Conservation (phyloP, 2,797 vertebrate species). For the Pygocentrus nattereri region DNA sequence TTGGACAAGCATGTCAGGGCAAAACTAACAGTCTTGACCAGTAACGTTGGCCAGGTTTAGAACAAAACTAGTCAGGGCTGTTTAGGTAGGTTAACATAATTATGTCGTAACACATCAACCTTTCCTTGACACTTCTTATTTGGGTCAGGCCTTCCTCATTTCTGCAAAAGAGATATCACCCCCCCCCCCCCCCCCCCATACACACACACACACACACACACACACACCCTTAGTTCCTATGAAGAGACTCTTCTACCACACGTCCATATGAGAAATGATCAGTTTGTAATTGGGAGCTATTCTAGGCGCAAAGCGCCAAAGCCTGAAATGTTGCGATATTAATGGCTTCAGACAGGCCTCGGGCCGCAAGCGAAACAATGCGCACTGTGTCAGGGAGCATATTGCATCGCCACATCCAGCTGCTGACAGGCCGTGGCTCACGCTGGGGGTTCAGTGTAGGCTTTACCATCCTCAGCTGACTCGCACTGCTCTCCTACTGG, state of each 20-base stretch:
- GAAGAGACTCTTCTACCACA: conserved; percentile 54
- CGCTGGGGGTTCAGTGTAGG: conserved; percentile 55
- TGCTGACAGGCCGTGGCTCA: conserved; percentile 78
- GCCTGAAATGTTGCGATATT: conserved; percentile 74
- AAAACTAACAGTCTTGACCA: neutral
- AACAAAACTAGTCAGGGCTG: neutral
- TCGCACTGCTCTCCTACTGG: conserved; percentile 59
- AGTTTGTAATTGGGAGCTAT: conserved; percentile 72
- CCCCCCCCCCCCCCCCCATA: neutral
- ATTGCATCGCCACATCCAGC: conserved; percentile 80
- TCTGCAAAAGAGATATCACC: neutral
- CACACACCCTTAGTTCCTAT: neutral
- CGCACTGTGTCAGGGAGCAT: conserved; percentile 80
- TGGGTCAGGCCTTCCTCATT: conserved; percentile 16
- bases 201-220: too few relatives aligned
- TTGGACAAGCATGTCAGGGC: neutral
- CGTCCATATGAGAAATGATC: conserved; percentile 74
- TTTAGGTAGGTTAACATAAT: conserved; percentile 24
- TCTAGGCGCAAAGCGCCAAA: conserved; percentile 67
- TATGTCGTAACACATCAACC: conserved; percentile 20
- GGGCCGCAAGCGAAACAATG: conserved; percentile 81
- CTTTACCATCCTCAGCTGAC: conserved; percentile 65
- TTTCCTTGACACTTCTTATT: conserved; percentile 40
- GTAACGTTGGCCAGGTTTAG: neutral
- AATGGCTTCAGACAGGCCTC: conserved; percentile 82